Conservation (phyloP, 1,140 invertebrate genomes). For the Hycleus phaleratus region DNA sequence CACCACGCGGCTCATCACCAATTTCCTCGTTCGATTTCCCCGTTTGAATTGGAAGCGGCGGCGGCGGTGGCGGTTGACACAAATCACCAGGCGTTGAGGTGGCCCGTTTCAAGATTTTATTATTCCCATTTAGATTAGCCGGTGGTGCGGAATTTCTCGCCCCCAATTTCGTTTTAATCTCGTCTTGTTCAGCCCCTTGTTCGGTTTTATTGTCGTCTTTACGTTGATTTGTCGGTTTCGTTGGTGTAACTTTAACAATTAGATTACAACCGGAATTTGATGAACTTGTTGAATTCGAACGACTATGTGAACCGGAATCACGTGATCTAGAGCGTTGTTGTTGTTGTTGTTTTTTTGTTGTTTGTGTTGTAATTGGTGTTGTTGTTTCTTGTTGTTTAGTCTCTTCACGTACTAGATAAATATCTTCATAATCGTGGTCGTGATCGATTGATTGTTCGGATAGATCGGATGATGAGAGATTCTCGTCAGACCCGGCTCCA, state of each 20-base stretch:
- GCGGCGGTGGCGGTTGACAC: slow-evolving; percentile 51
- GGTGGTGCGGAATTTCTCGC: slow-evolving; percentile 37
- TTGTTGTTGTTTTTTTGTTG: slow-evolving; percentile 18
- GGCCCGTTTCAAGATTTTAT: slow-evolving; percentile 33
- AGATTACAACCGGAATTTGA: slow-evolving; percentile 40
- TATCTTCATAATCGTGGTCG: slow-evolving; percentile 68
- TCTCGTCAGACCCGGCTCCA: slow-evolving; percentile 52
- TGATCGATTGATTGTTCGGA: slow-evolving; percentile 44
- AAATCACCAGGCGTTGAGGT: slow-evolving; percentile 25
- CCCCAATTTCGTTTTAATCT: slow-evolving; percentile 35
- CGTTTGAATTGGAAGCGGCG: slow-evolving; percentile 38
- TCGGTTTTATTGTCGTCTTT: slow-evolving; percentile 11
- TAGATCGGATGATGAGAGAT: slow-evolving; percentile 48
- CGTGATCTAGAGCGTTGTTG: slow-evolving; percentile 46
- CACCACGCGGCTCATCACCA: slow-evolving; percentile 27
- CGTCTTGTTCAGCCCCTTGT: slow-evolving; percentile 32
- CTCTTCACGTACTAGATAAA: slow-evolving; percentile 58
- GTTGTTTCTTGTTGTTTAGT: slow-evolving; percentile 20
- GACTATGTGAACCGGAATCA: slow-evolving; percentile 62
- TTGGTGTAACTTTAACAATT: slow-evolving; percentile 31
- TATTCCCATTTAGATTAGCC: slow-evolving; percentile 19
- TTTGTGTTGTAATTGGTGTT: not conserved
- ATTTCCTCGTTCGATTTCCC: slow-evolving; percentile 1
- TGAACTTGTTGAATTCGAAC: slow-evolving; percentile 52
- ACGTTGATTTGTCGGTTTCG: slow-evolving; percentile 3